These are phyloP conservation scores for Oscheius onirici DNA, from an alignment of 2,888 invertebrate species.

Conservation along the genomic window DNA sequence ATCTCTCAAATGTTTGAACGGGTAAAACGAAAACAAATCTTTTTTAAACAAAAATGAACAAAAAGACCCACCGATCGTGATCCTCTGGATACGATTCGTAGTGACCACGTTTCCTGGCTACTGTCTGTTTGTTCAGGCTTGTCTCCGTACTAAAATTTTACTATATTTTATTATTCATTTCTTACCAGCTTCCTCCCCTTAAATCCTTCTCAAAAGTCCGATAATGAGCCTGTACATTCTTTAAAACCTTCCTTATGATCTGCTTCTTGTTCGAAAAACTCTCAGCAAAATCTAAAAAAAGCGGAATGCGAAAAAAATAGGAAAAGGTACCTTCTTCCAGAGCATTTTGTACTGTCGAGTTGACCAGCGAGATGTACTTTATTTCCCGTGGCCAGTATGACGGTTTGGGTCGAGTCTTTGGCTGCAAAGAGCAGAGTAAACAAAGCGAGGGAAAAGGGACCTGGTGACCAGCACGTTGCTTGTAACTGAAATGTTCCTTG, in stretches of 20 bases:
- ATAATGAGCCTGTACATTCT: not conserved
- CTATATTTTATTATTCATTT: not conserved
- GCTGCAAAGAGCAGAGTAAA: constrained; percentile 6
- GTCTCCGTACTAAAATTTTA: not conserved
- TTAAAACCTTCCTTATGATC: not conserved
- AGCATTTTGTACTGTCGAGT: not conserved
- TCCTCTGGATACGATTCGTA: no score
- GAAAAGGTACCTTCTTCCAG: constrained; percentile 6
- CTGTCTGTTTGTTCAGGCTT: no score
- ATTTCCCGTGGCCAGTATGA: constrained; percentile 22
- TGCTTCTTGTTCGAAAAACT: not conserved
- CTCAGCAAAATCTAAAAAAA: not conserved
- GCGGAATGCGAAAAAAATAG: not conserved
- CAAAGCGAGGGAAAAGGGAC: not conserved
- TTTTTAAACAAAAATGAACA: no score
- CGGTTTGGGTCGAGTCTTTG: constrained; percentile 20
- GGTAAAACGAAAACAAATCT: no score
- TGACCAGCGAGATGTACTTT: constrained; percentile 8
- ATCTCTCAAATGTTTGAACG: no score
- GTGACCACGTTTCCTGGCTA: no score
- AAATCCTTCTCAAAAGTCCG: not conserved
- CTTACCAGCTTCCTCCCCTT: not conserved
- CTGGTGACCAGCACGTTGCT: not conserved
- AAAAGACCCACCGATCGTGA: no score
- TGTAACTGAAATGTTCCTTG: constrained; percentile 29